A percentile compares a stretch with the other conserved stretches of the same genome.
These are phyloP conservation scores for Ptychoptera contaminata DNA, from an alignment of 2,888 invertebrate genomes.

Conservation along the genomic window DNA sequence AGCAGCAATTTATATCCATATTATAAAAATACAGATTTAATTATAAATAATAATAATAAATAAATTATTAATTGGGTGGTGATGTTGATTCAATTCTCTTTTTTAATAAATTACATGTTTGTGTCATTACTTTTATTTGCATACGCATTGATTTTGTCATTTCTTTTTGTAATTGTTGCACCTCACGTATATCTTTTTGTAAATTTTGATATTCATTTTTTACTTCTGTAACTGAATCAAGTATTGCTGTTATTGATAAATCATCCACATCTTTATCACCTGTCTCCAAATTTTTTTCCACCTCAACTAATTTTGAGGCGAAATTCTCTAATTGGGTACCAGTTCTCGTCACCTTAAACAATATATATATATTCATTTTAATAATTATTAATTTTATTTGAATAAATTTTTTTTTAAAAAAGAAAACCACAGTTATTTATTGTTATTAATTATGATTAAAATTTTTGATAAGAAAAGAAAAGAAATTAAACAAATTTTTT, in stretches of 20 bases:
- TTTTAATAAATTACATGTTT: constrained; percentile 55
- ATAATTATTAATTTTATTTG: background rate
- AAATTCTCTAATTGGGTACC: constrained; percentile 57
- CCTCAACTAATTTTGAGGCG: constrained; percentile 56
- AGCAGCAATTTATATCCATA: too few species aligned
- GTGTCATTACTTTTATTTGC: constrained; percentile 49
- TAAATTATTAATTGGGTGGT: constrained; percentile 14
- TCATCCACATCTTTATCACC: constrained; percentile 31
- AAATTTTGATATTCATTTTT: constrained; percentile 66
- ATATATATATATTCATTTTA: constrained; percentile 1
- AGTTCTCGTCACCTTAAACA: constrained; percentile 48
- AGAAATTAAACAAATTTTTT: too few species aligned
- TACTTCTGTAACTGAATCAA: constrained; percentile 62
- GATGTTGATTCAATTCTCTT: constrained; percentile 45
- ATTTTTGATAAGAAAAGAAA: too few species aligned
- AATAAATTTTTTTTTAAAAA: background rate
- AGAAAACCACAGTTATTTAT: background rate
- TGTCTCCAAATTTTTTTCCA: constrained; percentile 36
- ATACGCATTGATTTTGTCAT: constrained; percentile 56
- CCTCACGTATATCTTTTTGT: constrained; percentile 60
- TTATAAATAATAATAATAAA: too few species aligned
- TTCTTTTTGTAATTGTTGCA: constrained; percentile 65
- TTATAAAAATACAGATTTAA: too few species aligned
- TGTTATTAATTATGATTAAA: too few species aligned
- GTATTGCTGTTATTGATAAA: constrained; percentile 52